These are phyloP conservation scores for Tarsius wallacei DNA, from an alignment of 2,797 vertebrate genomes.

Conservation along the genomic window DNA sequence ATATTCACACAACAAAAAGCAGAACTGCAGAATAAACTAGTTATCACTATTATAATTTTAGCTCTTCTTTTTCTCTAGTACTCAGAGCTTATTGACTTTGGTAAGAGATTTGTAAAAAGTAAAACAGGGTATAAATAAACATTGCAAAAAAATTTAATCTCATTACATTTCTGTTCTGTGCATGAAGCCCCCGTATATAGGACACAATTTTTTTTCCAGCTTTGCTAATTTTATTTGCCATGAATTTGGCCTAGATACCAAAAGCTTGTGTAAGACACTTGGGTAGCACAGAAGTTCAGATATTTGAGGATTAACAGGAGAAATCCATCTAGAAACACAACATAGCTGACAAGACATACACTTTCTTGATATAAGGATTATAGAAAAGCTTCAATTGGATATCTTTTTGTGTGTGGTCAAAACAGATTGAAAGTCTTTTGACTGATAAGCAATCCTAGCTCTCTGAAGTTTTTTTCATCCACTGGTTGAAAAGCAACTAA, in stretches of 20 bases:
- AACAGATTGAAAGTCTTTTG: slow-evolving; percentile 61
- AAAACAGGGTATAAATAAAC: neutral
- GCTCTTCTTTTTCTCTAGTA: neutral
- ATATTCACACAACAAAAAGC: neutral
- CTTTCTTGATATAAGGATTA: slow-evolving; percentile 71
- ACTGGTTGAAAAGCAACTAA: slow-evolving; percentile 11
- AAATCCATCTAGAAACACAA: slow-evolving; percentile 48
- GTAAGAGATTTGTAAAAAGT: neutral
- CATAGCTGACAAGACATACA: neutral
- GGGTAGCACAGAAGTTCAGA: neutral
- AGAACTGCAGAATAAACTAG: neutral
- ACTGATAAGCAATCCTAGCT: neutral
- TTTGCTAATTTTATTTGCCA: slow-evolving; percentile 44
- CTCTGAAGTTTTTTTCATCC: slow-evolving; percentile 53
- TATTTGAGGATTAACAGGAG: slow-evolving; percentile 55
- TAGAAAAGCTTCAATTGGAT: slow-evolving; percentile 25
- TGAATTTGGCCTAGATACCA: slow-evolving; percentile 53
- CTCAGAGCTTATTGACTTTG: neutral
- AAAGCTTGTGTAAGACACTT: slow-evolving; percentile 59
- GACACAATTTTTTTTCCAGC: no score
- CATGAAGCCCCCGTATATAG: neutral
- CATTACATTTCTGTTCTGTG: neutral
- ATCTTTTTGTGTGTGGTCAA: neutral
- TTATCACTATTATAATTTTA: neutral
- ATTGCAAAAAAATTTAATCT: neutral